phyloP scores from a whole-genome alignment of 2,888 invertebrate species.

The Calliphora vomitoria region DNA sequence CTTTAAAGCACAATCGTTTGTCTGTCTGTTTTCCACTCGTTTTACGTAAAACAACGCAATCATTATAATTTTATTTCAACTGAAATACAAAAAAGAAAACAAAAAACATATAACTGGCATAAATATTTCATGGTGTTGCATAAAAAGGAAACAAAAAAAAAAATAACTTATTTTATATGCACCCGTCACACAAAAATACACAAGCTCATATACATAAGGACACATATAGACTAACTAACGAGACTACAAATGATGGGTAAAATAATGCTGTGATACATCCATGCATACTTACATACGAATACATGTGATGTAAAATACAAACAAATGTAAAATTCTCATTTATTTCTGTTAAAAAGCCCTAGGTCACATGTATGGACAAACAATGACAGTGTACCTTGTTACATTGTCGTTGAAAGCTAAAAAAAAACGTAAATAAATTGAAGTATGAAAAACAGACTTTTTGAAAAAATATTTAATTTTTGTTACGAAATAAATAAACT shows the following conservation, averaged over 20 bases:
- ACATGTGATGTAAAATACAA: neutral
- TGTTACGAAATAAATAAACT: neutral
- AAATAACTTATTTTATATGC: slow-evolving; percentile 49
- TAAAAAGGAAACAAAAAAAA: slow-evolving; percentile 33
- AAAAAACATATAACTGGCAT: slow-evolving; percentile 1
- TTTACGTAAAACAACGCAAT: neutral
- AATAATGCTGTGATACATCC: neutral
- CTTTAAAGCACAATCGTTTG: neutral
- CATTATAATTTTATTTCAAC: slow-evolving; percentile 42
- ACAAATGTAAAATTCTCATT: slow-evolving; percentile 50
- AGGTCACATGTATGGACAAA: slow-evolving; percentile 51
- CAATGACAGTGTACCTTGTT: slow-evolving; percentile 40
- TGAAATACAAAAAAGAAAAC: slow-evolving; percentile 3
- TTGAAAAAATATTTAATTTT: neutral
- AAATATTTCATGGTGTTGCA: slow-evolving; percentile 45
- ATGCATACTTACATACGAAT: neutral
- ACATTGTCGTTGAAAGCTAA: neutral
- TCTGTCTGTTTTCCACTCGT: neutral
- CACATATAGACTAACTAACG: neutral
- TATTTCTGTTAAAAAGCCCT: slow-evolving; percentile 44
- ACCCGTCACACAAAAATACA: slow-evolving; percentile 21
- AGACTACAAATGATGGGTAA: slow-evolving; percentile 31
- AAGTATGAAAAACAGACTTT: neutral
- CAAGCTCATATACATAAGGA: neutral
- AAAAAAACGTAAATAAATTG: neutral